These are phyloP conservation scores for Helicoverpa assulta DNA, from an alignment of 2,888 invertebrate genomes.

Conservation along the genomic window DNA sequence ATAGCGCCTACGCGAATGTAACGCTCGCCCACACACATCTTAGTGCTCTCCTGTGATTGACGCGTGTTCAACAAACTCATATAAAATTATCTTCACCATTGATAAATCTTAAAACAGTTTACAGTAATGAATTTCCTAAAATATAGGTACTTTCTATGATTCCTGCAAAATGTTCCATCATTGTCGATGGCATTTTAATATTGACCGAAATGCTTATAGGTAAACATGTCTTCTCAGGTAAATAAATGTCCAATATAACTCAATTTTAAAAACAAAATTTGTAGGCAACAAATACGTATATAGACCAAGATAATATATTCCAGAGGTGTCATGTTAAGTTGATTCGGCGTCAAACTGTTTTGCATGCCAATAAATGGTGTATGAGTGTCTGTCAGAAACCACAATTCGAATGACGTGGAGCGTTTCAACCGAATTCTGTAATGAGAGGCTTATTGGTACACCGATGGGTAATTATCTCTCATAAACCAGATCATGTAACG, in stretches of 20 bases:
- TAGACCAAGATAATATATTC: slow-evolving; percentile 55
- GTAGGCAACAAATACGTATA: slow-evolving; percentile 20
- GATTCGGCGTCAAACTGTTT: slow-evolving; percentile 65
- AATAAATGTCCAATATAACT: background rate
- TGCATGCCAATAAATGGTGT: slow-evolving; percentile 64
- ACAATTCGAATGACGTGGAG: slow-evolving; percentile 55
- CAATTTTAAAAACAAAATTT: background rate
- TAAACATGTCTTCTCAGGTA: background rate
- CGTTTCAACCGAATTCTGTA: slow-evolving; percentile 64
- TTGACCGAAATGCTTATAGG: too few relatives aligned
- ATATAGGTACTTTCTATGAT: background rate
- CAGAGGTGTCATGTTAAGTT: slow-evolving; percentile 60
- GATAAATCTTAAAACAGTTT: slow-evolving; percentile 28
- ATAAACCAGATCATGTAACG: slow-evolving; percentile 34
- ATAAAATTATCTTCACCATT: slow-evolving; percentile 10
- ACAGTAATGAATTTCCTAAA: slow-evolving; percentile 20
- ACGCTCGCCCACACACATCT: slow-evolving; percentile 36
- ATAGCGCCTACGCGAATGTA: slow-evolving; percentile 42
- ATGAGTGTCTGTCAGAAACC: slow-evolving; percentile 46
- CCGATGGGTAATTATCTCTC: slow-evolving; percentile 40
- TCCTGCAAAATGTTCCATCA: background rate
- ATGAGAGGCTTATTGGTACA: slow-evolving; percentile 51
- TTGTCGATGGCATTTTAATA: too few relatives aligned
- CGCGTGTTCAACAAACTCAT: background rate
- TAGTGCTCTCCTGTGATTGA: slow-evolving; percentile 41